phyloP scores from a whole-genome alignment of 2,797 vertebrate genomes.

The Perdix hodgsoniae region DNA sequence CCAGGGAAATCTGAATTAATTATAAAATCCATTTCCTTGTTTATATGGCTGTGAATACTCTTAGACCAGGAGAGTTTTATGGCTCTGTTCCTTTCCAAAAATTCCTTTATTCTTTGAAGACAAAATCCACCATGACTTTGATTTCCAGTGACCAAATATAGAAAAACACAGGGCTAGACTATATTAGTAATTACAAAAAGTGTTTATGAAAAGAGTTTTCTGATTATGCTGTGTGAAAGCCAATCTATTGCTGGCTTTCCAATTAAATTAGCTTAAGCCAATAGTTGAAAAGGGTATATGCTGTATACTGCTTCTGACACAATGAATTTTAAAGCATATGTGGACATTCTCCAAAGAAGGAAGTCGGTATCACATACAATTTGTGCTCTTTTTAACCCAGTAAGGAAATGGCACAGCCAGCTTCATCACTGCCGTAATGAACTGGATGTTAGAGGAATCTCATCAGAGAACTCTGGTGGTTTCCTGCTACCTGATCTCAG shows the following conservation, averaged over 20 bases:
- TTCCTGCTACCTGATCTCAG: background rate
- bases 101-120: constrained; percentile 30
- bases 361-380: background rate
- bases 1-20: constrained; percentile 71
- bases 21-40: constrained; percentile 65
- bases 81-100: constrained; percentile 36
- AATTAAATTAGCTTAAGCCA: constrained; percentile 19
- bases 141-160: background rate
- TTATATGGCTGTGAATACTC: constrained; percentile 56
- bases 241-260: background rate
- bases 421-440: background rate
- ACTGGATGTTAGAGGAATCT: background rate
- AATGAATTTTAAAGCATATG: background rate
- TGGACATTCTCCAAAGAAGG: background rate
- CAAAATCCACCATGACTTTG: background rate
- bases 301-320: background rate
- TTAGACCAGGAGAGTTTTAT: constrained; percentile 40
- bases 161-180: background rate
- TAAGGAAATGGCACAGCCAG: background rate
- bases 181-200: background rate
- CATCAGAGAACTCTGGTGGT: background rate
- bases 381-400: background rate
- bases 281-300: background rate
- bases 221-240: background rate
- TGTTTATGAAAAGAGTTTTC: background rate